These are phyloP conservation scores for Eucriotettix oculatus DNA, from an alignment of 2,888 invertebrate species.

Conservation along the genomic window DNA sequence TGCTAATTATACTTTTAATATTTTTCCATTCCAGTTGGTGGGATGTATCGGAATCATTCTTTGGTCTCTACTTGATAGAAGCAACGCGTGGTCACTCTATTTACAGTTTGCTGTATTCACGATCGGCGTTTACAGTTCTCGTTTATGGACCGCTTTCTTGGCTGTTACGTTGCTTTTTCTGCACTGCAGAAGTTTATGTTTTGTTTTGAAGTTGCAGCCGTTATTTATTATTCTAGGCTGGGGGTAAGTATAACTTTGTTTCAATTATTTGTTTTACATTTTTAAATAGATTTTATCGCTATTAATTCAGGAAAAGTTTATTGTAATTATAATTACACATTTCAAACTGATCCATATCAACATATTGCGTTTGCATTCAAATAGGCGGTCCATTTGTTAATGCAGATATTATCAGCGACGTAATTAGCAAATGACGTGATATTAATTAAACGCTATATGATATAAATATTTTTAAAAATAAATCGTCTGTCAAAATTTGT, in stretches of 20 bases:
- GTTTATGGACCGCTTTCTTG: constrained; percentile 72
- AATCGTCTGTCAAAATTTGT: too few species aligned
- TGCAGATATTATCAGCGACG: too few species aligned
- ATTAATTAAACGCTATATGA: too few species aligned
- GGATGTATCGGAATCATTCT: constrained; percentile 58
- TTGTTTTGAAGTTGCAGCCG: constrained; percentile 60
- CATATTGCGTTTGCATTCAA: too few species aligned
- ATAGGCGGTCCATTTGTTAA: too few species aligned
- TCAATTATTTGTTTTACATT: neutral
- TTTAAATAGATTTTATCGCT: too few species aligned
- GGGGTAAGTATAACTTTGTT: constrained; percentile 28
- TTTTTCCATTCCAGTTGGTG: constrained; percentile 31
- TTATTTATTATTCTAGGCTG: constrained; percentile 41
- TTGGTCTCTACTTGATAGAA: constrained; percentile 43
- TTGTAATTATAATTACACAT: too few species aligned
- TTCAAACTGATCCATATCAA: too few species aligned
- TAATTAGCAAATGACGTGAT: too few species aligned
- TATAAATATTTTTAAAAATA: too few species aligned
- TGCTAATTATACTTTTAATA: neutral
- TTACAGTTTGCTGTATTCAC: constrained; percentile 62
- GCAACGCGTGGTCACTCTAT: constrained; percentile 43
- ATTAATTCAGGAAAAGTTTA: too few species aligned
- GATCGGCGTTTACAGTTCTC: constrained; percentile 60
- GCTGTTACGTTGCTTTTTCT: constrained; percentile 67
- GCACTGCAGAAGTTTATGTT: constrained; percentile 68